Conservation (phyloP, 2,797 vertebrate species). For the Acestrorhynchus altus region DNA sequence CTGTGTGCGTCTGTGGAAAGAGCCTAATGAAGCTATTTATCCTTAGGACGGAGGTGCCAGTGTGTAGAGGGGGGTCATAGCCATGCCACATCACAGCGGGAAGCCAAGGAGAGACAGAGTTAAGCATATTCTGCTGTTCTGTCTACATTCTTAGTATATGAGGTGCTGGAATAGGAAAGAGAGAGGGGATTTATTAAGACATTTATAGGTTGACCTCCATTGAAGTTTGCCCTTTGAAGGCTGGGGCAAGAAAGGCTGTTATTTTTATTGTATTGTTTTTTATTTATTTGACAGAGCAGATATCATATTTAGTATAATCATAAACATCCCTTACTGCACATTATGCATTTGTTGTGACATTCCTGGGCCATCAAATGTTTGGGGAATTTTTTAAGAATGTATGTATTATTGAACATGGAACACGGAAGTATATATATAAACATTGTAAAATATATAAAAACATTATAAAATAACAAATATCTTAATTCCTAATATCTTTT, state of each 20-base stretch:
- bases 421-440: too few species aligned
- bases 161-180: background rate
- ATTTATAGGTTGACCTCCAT: background rate
- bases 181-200: background rate
- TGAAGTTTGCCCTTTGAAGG: background rate
- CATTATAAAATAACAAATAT: too few species aligned
- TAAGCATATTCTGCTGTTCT: slow-evolving; percentile 11
- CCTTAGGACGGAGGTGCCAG: slow-evolving; percentile 54
- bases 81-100: slow-evolving; percentile 34
- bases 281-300: background rate
- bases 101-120: slow-evolving; percentile 16
- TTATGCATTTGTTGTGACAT: too few species aligned
- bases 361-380: too few species aligned
- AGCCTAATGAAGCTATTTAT: slow-evolving; percentile 51
- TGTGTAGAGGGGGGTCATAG: slow-evolving; percentile 49
- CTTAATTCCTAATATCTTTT: too few species aligned
- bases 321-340: background rate
- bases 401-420: too few species aligned
- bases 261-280: background rate
- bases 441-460: too few species aligned
- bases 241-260: background rate
- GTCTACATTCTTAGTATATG: slow-evolving; percentile 1
- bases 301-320: background rate
- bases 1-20: background rate
- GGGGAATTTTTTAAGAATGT: too few species aligned